Base-by-base conservation (phyloP, 2,797 vertebrate genomes). In the Myiothlypis coronata region DNA sequence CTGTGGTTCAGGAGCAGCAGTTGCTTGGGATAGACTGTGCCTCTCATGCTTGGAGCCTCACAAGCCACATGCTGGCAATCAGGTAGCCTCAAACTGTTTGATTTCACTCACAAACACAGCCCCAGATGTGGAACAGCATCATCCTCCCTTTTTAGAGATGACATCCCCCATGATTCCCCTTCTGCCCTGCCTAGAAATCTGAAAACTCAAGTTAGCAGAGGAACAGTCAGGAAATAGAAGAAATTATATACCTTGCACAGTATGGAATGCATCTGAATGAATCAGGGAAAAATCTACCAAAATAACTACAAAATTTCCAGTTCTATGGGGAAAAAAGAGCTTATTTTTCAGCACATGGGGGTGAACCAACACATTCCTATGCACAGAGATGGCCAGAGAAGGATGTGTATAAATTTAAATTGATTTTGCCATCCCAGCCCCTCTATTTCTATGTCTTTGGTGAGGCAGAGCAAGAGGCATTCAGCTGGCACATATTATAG, bases 71-170 rank as follows among this genome's bases (percentile, higher is more conserved):
- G 63, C 70, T 87, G 87, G 65, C 37, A 81, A 44, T 43, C 87
- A 78, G 57, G 94, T 83, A 94, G 64, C 72, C 84, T 94, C 82
- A 88, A 44, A 80, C 61, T 78, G 71, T 87, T 82, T 84, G 79
- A 50, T 35, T 70, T 71, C 46, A 24, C 44, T 44, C n/a, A 85
- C 71, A 50, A 90, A 50, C 60, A 35, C 35, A 27, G 69, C 49
- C 75, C 76, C 89, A 94, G 83, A 92, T 75, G 89, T 44, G 53
- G 80, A 41, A 59, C 32, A 61, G 12, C 10, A 2, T 55, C 65
- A 83, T 69, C 82, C 17, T 70, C 71, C 60, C 49, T 65, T 90
- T 92, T 77, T 44, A 90, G 75, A 80, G 57, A 87, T n/a, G 3
- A 24, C 14, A 85, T 86, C 28, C 27, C 55, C 24, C 90, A n/a